phyloP scores from a whole-genome alignment of 2,888 invertebrate species.

The Anoncus sp. region DNA sequence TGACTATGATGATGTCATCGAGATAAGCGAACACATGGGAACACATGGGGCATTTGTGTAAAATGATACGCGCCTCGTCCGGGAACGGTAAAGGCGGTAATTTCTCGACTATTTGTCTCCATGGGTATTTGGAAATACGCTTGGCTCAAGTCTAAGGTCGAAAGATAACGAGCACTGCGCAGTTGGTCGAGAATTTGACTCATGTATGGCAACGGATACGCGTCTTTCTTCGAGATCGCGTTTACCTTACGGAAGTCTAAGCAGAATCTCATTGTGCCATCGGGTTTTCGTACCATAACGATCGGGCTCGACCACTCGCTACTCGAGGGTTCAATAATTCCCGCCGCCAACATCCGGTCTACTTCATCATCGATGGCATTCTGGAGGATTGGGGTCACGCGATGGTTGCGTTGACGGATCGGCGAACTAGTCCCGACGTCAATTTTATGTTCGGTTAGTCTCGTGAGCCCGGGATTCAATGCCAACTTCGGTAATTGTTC shows the following conservation, averaged over 20 bases:
- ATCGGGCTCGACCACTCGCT: too few relatives aligned
- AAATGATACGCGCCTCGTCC: slow-evolving; percentile 1
- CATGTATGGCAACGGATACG: slow-evolving; percentile 47
- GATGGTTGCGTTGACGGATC: not conserved
- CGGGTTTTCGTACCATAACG: too few relatives aligned
- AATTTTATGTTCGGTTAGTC: not conserved
- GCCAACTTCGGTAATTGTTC: too few relatives aligned
- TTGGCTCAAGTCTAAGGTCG: too few relatives aligned
- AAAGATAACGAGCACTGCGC: slow-evolving; percentile 13
- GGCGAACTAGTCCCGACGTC: not conserved
- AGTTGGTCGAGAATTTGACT: slow-evolving; percentile 70
- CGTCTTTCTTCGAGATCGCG: too few relatives aligned
- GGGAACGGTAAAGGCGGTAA: not conserved
- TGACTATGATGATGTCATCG: too few relatives aligned
- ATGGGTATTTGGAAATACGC: slow-evolving; percentile 11
- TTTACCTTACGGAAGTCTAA: slow-evolving; percentile 63
- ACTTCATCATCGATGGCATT: slow-evolving; percentile 5
- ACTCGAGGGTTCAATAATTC: not conserved
- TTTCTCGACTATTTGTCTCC: not conserved
- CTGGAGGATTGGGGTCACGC: not conserved
- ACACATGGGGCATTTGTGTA: slow-evolving; percentile 11
- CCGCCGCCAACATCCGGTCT: not conserved
- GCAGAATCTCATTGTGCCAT: slow-evolving; percentile 19
- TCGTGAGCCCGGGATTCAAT: not conserved
- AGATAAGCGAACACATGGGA: too few relatives aligned